A percentile compares a stretch with the other conserved stretches of the same genome.
Conservation (phyloP, 2,113 vertebrate genomes). For the Anolis carolinensis region DNA sequence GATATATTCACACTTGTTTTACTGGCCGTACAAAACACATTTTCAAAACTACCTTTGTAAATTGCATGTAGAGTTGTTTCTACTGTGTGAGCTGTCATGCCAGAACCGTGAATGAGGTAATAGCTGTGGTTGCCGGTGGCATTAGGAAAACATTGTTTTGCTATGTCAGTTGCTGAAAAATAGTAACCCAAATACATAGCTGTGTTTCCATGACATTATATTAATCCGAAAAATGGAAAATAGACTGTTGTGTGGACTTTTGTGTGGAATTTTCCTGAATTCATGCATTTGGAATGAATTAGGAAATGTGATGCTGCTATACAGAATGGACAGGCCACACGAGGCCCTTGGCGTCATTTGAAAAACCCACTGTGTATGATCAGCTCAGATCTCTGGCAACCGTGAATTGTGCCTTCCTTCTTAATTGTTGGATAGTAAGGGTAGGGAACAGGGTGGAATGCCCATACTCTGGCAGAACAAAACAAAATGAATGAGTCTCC, state of each 20-base stretch:
- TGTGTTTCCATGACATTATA: conserved; percentile 61
- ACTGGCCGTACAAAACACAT: background rate
- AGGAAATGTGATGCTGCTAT: conserved; percentile 30
- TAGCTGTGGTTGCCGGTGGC: conserved; percentile 46
- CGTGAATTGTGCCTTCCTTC: background rate
- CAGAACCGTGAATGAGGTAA: conserved; percentile 53
- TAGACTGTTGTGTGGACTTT: conserved; percentile 40
- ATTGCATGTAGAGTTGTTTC: conserved; percentile 38
- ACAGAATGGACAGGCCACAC: background rate
- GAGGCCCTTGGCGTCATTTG: too few species aligned
- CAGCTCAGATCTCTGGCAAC: background rate
- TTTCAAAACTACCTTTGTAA: background rate
- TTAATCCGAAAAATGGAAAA: conserved; percentile 53
- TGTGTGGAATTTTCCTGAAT: conserved; percentile 37
- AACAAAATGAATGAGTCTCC: too few species aligned
- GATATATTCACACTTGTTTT: background rate
- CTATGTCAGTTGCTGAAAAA: conserved; percentile 55
- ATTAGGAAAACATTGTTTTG: conserved; percentile 56
- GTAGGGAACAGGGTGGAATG: background rate
- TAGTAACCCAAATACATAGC: conserved; percentile 43
- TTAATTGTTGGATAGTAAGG: background rate
- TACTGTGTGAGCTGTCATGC: conserved; percentile 32
- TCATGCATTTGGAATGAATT: conserved; percentile 35
- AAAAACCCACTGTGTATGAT: background rate
- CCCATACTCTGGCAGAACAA: too few species aligned